Evolutionary conservation across 2,888 invertebrate species (phyloP).

Genomic region (Apamea sordens): DNA sequence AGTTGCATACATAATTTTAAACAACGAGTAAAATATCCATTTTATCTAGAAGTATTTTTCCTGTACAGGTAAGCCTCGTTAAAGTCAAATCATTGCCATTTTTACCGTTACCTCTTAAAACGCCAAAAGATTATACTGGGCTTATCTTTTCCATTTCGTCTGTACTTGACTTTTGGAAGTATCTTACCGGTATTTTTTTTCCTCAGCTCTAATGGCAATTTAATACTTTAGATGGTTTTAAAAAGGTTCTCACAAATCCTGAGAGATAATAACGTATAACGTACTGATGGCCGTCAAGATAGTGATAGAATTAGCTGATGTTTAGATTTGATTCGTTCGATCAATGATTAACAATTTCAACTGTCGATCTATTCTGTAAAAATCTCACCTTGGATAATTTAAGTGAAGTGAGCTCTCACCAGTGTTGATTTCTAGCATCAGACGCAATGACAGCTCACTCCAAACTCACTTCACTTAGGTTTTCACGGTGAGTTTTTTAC

Average conservation of each 20-base stretch:
- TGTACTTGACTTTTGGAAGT: constrained; percentile 20
- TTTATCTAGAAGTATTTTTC: constrained; percentile 3
- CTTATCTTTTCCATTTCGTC: constrained; percentile 34
- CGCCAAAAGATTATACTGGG: constrained; percentile 20
- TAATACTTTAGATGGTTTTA: constrained; percentile 10
- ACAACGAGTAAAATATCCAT: not conserved
- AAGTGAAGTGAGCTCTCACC: no score
- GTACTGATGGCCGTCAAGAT: not conserved
- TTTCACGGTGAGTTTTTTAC: no score
- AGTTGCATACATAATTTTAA: not conserved
- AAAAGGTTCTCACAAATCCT: not conserved
- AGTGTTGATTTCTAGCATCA: no score
- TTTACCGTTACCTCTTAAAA: constrained; percentile 30
- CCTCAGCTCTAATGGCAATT: constrained; percentile 9
- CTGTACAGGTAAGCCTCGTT: not conserved
- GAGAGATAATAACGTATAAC: constrained; percentile 2
- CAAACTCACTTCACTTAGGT: no score
- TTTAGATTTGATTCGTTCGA: not conserved
- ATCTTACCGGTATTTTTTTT: constrained; percentile 6
- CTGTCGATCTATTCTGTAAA: no score
- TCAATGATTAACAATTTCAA: no score
- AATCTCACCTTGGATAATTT: no score
- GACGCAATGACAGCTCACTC: no score
- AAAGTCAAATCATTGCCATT: not conserved
- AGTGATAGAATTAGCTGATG: not conserved